Percentiles rank a stretch among this genome's conserved stretches.
These are phyloP conservation scores for Cerastis rubricosa DNA, from an alignment of 2,888 invertebrate species.

Conservation along the genomic window DNA sequence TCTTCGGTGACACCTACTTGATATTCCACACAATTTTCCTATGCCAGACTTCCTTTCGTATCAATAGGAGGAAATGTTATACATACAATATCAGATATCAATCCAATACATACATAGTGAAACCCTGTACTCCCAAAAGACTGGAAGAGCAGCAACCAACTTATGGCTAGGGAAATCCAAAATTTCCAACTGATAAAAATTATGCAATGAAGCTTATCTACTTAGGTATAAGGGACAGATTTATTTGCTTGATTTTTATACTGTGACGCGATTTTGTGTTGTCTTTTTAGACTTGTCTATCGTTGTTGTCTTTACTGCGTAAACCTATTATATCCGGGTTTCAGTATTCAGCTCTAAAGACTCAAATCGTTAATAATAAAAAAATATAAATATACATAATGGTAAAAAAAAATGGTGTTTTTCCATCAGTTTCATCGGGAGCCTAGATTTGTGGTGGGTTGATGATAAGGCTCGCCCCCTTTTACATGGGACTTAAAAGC, in stretches of 20 bases:
- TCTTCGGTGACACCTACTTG: slow-evolving; percentile 49
- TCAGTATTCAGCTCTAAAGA: not conserved
- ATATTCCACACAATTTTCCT: slow-evolving; percentile 56
- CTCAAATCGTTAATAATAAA: too few relatives aligned
- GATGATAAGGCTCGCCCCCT: too few relatives aligned
- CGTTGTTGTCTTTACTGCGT: not conserved
- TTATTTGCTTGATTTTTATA: not conserved
- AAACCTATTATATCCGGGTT: not conserved
- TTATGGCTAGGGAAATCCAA: not conserved
- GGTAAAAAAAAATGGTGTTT: too few relatives aligned
- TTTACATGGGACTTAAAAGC: too few relatives aligned
- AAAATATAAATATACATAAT: too few relatives aligned
- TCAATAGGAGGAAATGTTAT: slow-evolving; percentile 43
- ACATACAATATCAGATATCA: slow-evolving; percentile 37
- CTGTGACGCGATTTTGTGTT: not conserved
- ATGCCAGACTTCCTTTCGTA: slow-evolving; percentile 47
- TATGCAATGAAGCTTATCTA: not conserved
- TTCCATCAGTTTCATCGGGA: too few relatives aligned
- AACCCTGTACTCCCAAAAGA: slow-evolving; percentile 5
- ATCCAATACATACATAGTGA: slow-evolving; percentile 12
- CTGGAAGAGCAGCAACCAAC: not conserved
- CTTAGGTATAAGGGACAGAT: not conserved
- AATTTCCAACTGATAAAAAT: not conserved
- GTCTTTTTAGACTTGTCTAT: not conserved
- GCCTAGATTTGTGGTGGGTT: too few relatives aligned